Evolutionary conservation across 2,888 invertebrate species (phyloP).

Genomic region (Latrodectus elegans): DNA sequence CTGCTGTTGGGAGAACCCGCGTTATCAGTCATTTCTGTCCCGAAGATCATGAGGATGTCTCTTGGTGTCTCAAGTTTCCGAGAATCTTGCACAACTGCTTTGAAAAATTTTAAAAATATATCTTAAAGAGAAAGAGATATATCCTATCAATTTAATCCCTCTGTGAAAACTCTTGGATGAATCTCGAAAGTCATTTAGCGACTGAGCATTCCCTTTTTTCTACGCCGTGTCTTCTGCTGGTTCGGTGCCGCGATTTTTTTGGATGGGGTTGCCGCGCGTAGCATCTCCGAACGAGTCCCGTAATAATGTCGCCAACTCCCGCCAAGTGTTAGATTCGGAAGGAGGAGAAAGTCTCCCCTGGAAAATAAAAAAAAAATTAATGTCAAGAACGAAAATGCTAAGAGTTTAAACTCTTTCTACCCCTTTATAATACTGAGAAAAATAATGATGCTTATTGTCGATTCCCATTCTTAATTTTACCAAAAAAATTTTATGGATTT

Average conservation of each 20-base stretch:
- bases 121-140: no score
- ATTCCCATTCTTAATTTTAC: no score
- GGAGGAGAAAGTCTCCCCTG: neutral
- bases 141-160: no score
- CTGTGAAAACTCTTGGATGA: neutral
- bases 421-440: neutral
- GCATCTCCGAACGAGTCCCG: constrained; percentile 1
- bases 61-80: no score
- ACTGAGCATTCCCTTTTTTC: constrained; percentile 5
- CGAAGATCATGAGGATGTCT: constrained; percentile 21
- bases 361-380: neutral
- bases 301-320: constrained; percentile 14
- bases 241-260: constrained; percentile 18
- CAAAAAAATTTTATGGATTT: no score
- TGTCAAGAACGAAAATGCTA: neutral
- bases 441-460: neutral
- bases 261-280: constrained; percentile 32
- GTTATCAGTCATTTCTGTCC: constrained; percentile 73
- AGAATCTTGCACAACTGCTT: no score
- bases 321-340: constrained; percentile 15
- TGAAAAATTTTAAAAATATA: no score
- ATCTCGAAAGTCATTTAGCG: constrained; percentile 9
- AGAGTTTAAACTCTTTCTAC: neutral
- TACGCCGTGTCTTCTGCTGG: neutral
- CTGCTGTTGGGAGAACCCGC: constrained; percentile 80